phyloP scores from a whole-genome alignment of 64 coral and sea anemone genomes.

The Montipora capricornis region DNA sequence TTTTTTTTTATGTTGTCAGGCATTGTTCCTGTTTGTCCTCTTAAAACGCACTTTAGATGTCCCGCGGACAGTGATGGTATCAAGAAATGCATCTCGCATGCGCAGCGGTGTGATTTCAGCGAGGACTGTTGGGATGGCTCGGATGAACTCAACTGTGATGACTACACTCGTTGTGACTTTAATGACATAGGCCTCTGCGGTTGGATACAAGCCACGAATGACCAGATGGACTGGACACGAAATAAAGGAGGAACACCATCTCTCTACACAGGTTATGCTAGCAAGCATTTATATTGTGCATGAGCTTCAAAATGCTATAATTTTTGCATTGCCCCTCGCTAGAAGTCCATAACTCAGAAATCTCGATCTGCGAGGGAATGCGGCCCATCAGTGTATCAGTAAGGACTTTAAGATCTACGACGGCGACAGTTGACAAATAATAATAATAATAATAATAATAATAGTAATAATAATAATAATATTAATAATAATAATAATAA shows the following conservation, averaged over 20 bases:
- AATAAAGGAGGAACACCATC: slow-evolving; percentile 61
- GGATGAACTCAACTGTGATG: slow-evolving; percentile 69
- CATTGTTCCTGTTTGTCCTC: slow-evolving; percentile 70
- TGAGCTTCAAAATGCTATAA: no score
- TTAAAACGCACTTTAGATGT: slow-evolving; percentile 81
- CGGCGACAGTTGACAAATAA: no score
- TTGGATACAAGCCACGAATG: slow-evolving; percentile 72
- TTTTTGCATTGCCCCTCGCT: no score
- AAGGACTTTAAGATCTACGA: no score
- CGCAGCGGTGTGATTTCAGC: slow-evolving; percentile 81
- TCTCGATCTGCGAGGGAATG: no score
- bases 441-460: no score
- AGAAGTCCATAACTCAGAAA: no score
- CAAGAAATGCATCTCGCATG: slow-evolving; percentile 78
- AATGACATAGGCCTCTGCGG: slow-evolving; percentile 67
- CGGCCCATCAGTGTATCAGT: no score
- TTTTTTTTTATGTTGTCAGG: slow-evolving; percentile 54
- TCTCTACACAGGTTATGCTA: slow-evolving; percentile 38
- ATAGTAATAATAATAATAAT: no score
- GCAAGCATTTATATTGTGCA: no score
- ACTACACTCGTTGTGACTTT: slow-evolving; percentile 87
- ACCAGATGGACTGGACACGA: slow-evolving; percentile 86
- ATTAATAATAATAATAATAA: no score
- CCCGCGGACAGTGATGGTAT: slow-evolving; percentile 14
- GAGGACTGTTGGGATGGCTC: slow-evolving; percentile 81